Evolutionary conservation across 2,888 invertebrate species (phyloP), one percentile per base, ranked within the genome.

Genomic region (Apamea monoglypha): DNA sequence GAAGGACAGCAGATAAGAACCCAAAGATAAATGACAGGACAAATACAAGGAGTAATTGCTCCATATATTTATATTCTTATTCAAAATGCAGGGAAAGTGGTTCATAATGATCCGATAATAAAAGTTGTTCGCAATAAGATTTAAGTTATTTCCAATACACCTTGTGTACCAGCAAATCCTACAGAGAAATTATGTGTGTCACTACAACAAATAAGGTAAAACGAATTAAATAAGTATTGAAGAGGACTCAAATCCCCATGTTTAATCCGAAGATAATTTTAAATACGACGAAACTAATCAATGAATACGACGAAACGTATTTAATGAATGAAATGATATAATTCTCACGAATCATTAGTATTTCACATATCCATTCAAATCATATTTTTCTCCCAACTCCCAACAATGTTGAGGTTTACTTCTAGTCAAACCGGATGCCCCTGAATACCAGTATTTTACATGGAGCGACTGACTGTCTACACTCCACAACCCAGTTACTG

Each of bases 191-290:
- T 25, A 4, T 56, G 3, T 56, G 56, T 56, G 25, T 4, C 10
- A 12, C 56, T 12, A 79, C 44, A 70, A 70, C 36, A 61, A 73
- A 73, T 73, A 66, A 74, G 82, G 59, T 78, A 68, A 78, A 68
- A 21, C 59, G 10, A 56, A 36, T 66, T 29, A 53, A 77, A 61
- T 61, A 77, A 50, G 53, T 71, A 81, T 61, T 56, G 36, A n/a
- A n/a, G n/a, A 25, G n/a, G 25, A 32, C 66, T 29, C 18, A 59
- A 78, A 76, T 50, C 32, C 12, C 16, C 36, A 36, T 56, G 29
- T 53, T 66, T 67, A 70, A 71, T 81, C 61, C 59, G 0, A 61
- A 80, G 81, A 81, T 81, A 76, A 40, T n/a, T 25, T 12, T 12
- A 69, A 67, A 50, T 36, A 21, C 4, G n/a, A n/a, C n/a, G n/a